Evolutionary conservation across 2,113 vertebrate genomes (phyloP).

Genomic region (Sus scrofa): DNA sequence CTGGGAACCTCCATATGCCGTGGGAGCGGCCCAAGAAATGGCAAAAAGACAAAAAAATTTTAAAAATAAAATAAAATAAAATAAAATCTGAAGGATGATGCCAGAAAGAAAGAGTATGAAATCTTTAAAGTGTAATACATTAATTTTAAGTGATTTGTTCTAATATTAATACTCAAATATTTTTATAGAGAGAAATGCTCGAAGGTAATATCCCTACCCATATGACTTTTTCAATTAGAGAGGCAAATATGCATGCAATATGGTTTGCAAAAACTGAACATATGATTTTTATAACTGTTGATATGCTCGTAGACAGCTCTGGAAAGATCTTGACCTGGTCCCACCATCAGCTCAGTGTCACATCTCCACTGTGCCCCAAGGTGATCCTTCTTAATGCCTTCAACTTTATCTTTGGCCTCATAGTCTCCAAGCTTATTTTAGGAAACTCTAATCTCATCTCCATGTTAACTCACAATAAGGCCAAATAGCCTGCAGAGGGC

Average conservation of each 20-base stretch:
- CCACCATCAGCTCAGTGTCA: not conserved
- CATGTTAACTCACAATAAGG: not conserved
- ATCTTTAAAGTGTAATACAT: not conserved
- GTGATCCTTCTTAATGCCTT: not conserved
- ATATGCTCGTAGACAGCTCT: not conserved
- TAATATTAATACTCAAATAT: not conserved
- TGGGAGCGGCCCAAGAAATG: too few species aligned
- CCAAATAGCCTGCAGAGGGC: not conserved
- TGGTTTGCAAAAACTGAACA: not conserved
- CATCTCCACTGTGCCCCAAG: not conserved
- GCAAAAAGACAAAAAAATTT: too few species aligned
- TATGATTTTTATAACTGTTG: not conserved
- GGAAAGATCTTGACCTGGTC: not conserved
- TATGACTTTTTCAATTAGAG: not conserved
- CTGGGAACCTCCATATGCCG: too few species aligned
- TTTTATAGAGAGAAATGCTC: not conserved
- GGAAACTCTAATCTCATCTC: not conserved
- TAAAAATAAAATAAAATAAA: too few species aligned
- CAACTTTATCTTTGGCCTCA: not conserved
- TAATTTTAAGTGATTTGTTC: conserved; percentile 15
- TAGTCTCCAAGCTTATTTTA: not conserved
- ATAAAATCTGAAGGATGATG: not conserved
- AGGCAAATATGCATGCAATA: not conserved
- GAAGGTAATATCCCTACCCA: not conserved
- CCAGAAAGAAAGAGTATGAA: not conserved